These are phyloP conservation scores for Saccostrea cuccullata DNA, from an alignment of 1,140 invertebrate species.

Conservation along the genomic window DNA sequence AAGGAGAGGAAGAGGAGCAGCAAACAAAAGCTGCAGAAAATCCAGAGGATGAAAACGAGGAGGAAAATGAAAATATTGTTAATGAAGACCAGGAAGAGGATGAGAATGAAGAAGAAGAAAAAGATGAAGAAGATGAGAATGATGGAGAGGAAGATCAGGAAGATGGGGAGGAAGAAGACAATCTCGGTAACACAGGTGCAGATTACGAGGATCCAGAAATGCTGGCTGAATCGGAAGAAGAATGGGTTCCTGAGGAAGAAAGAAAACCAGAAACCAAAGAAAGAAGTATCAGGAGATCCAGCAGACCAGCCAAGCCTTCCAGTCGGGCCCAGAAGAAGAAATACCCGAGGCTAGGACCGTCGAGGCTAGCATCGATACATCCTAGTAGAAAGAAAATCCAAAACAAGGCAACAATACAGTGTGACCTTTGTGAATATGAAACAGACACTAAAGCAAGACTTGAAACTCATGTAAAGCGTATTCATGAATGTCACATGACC, in stretches of 20 bases:
- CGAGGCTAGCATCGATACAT: background rate
- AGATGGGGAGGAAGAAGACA: background rate
- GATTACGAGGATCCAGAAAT: slow-evolving; percentile 8
- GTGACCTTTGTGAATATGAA: slow-evolving; percentile 62
- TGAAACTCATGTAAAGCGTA: slow-evolving; percentile 68
- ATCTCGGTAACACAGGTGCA: slow-evolving; percentile 1
- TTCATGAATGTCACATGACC: slow-evolving; percentile 76
- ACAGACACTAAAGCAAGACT: slow-evolving; percentile 54
- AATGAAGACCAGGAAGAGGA: slow-evolving; percentile 45
- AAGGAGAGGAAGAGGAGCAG: slow-evolving; percentile 13
- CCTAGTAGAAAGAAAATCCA: background rate
- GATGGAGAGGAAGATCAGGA: slow-evolving; percentile 46
- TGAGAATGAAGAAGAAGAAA: slow-evolving; percentile 42
- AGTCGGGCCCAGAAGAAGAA: background rate
- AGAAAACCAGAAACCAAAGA: background rate
- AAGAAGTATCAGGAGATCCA: background rate
- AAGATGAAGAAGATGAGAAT: slow-evolving; percentile 36
- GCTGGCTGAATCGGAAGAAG: background rate
- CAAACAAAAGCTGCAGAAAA: background rate
- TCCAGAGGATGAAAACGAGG: slow-evolving; percentile 56
- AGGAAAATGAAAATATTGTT: slow-evolving; percentile 65
- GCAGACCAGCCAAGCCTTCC: background rate
- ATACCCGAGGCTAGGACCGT: background rate
- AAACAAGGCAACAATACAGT: background rate
- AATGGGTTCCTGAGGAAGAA: slow-evolving; percentile 36